Base-by-base conservation (phyloP, 2,797 vertebrate genomes). In the Antrozous pallidus region DNA sequence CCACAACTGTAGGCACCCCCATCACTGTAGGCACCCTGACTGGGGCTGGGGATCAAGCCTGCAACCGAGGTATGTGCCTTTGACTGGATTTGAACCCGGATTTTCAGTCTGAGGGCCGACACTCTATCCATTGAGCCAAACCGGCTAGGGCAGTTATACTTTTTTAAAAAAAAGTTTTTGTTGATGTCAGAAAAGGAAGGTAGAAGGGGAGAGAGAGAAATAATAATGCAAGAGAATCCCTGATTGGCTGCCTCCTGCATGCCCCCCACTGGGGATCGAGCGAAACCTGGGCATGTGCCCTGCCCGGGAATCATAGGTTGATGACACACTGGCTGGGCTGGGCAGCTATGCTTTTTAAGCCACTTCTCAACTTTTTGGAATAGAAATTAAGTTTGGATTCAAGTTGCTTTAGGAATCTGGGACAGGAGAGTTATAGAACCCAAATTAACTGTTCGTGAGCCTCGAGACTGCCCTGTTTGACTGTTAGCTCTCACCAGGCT, bases 381-480 rank as follows among this genome's bases (percentile, higher is more conserved):
- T 31, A 56, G 54, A 36, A 87, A 33, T 49, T 74, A 47, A 82
- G 45, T 42, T 73, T 45, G 87, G 65, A 36, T 75, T 49, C 67
- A 63, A 28, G 26, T 51, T 42, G 22, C n/a, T 67, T 78, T 33
- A 71, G 65, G 42, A 70, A 14, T 5, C 2, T 13, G 71, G 70
- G 47, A 33, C n/a, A 6, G 5, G 38, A 8, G 6, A 4, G 51
- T 47, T 24, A 22, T 26, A 38, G 40, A 47, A 20, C 36, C 42
- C 18, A 2, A 4, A 1, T 10, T 10, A 8, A 13, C 31, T 56
- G 31, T 54, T 61, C n/a, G 0, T 5, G 54, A 83, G 58, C 61
- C n/a, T 0, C 8, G 8, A 31, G 45, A 13, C 24, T 3, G 16
- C 18, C n/a, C n/a, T 26, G 3, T 36, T 14, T 0, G 31, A 2